Evolutionary conservation across 2,113 vertebrate genomes (phyloP), one percentile per base, ranked within the genome.

Genomic region (Copsychus sechellarum): DNA sequence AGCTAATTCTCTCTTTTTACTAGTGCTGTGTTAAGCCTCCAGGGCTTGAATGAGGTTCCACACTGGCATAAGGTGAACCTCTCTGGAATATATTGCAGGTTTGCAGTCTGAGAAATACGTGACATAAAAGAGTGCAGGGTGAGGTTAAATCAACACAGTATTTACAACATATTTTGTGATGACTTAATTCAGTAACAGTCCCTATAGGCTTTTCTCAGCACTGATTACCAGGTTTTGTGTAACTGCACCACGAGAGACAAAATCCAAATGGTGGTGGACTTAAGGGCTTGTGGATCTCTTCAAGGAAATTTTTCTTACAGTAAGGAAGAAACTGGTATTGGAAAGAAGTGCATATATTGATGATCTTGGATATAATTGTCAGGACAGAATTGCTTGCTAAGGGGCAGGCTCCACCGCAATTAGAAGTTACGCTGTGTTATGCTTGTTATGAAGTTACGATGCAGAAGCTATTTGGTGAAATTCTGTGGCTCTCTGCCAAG

Each of bases 391-490:
- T 77, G 34, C 81, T 92, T 95, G 82, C 72, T 88, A 51, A 94
- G 86, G 78, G 48, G 58, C 57, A 79, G 74, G 33, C 80, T 86
- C 31, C 42, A 66, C 73, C 0, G 0, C 93, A 95, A 86, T 90
- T 84, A 95, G 56, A 84, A 87, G 72, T 60, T 93, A 54, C 25
- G 26, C 77, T 73, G 47, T 88, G 54, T 81, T 95, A 42, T 88
- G 64, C 81, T 92, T 92, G 86, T 86, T 92, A 65, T 81, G 86
- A 90, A 95, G 81, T 94, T 93, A 48, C 16, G 86, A 94, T 96
- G 88, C 90, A 95, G 94, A 88, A 94, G 76, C 88, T 76, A 90
- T 84, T 96, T 95, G 92, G 85, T 94, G 93, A 92, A 93, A 95
- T 73, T 77, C 81, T 88, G 36, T 95, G 95, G 94, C 94, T 33